A percentile compares a stretch with the other conserved stretches of the same genome.
These are phyloP conservation scores for Eulithis testata DNA, from an alignment of 2,888 invertebrate genomes.

Conservation along the genomic window DNA sequence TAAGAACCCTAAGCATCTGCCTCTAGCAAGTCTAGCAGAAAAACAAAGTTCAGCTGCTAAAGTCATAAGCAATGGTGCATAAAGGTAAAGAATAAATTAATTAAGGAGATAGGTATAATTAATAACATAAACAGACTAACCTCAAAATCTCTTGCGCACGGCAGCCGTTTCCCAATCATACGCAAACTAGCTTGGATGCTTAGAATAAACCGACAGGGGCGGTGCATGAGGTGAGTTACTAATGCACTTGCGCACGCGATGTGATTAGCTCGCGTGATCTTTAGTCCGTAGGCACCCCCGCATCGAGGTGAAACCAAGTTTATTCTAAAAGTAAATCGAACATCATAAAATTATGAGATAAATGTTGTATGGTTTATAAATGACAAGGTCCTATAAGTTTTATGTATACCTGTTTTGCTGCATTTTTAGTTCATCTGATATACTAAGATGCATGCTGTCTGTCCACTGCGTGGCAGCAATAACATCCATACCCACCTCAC, in stretches of 20 bases:
- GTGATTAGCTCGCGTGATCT: constrained; percentile 86
- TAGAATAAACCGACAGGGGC: constrained; percentile 89
- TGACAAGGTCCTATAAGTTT: no score
- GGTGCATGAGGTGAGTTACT: constrained; percentile 85
- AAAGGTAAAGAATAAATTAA: no score
- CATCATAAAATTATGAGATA: background rate
- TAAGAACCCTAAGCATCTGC: no score
- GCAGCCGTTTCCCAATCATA: constrained; percentile 87
- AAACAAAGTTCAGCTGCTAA: background rate
- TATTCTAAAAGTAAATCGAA: constrained; percentile 48
- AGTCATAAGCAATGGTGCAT: background rate
- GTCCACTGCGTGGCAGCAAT: constrained; percentile 84
- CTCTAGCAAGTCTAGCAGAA: no score
- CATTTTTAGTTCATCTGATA: constrained; percentile 80
- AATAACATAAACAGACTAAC: constrained; percentile 54
- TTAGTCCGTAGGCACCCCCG: constrained; percentile 88
- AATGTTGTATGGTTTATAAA: no score
- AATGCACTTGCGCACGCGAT: constrained; percentile 88
- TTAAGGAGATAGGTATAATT: no score
- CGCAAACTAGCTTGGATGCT: constrained; percentile 90
- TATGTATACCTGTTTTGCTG: constrained; percentile 80
- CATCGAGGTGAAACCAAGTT: constrained; percentile 57
- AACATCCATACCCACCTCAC: constrained; percentile 88
- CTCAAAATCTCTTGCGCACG: constrained; percentile 87
- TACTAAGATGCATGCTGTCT: constrained; percentile 79